phyloP scores from a whole-genome alignment of 53 echinoderm and acorn worm species.

The Echinarachnius parma region DNA sequence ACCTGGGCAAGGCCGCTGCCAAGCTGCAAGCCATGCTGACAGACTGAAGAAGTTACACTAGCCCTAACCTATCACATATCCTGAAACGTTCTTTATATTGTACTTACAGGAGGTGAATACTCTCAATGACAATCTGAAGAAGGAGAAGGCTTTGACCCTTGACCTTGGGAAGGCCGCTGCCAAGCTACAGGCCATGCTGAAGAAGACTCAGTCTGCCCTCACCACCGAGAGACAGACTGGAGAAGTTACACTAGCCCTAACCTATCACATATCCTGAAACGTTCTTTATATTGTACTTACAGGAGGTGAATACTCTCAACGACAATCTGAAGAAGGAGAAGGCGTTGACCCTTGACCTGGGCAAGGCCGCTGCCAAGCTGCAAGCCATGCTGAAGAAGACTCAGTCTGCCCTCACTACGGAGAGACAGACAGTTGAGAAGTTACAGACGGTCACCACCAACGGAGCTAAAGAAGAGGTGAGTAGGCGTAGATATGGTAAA shows the following conservation, averaged over 20 bases:
- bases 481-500: no score
- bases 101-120: constrained; percentile 12
- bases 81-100: no score
- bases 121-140: constrained; percentile 61
- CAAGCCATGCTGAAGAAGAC: constrained; percentile 95
- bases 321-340: constrained; percentile 76
- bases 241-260: no score
- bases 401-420: constrained; percentile 52
- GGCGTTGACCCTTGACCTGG: constrained; percentile 78
- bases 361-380: constrained; percentile 84
- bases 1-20: constrained; percentile 84
- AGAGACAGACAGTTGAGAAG: constrained; percentile 33
- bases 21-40: constrained; percentile 90
- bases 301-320: constrained; percentile 43
- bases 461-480: constrained; percentile 40
- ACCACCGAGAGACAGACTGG: constrained; percentile 31
- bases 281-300: not conserved
- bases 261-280: no score
- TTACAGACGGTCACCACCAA: constrained; percentile 37
- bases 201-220: constrained; percentile 81
- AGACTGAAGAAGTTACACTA: no score
- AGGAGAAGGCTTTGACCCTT: constrained; percentile 78
- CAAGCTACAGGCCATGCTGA: constrained; percentile 88
- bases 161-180: constrained; percentile 91
- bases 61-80: no score